A percentile compares a stretch with the other conserved stretches of the same genome.
These are phyloP conservation scores for Papilio elwesi DNA, from an alignment of 2,888 invertebrate species.

Conservation along the genomic window DNA sequence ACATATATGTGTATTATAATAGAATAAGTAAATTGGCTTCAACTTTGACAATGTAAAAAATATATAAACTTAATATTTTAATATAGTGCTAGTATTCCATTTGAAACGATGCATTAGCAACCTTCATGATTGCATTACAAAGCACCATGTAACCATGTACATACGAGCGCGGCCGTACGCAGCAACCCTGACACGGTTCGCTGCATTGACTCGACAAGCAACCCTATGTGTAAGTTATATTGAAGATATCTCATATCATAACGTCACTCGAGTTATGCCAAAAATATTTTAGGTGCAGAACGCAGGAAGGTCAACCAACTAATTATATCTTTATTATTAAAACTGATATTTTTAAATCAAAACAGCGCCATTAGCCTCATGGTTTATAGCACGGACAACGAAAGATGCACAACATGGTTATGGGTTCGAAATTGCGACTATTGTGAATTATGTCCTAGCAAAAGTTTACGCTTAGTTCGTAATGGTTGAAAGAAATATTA, in stretches of 20 bases:
- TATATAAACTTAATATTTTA: background rate
- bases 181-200: conserved; percentile 79
- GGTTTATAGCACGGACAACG: too few species aligned
- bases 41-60: background rate
- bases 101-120: conserved; percentile 44
- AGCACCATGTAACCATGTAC: conserved; percentile 73
- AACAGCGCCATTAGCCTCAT: background rate
- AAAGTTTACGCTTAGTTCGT: too few species aligned
- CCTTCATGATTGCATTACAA: conserved; percentile 57
- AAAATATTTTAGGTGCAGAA: background rate
- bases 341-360: background rate
- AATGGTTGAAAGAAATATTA: too few species aligned
- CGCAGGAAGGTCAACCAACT: background rate
- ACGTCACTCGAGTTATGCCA: conserved; percentile 12
- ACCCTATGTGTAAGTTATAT: conserved; percentile 36
- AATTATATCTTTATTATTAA: background rate
- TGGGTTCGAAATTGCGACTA: too few species aligned
- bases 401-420: too few species aligned
- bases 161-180: conserved; percentile 57
- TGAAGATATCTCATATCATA: conserved; percentile 32
- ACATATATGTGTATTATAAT: too few species aligned
- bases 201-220: conserved; percentile 41
- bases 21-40: too few species aligned
- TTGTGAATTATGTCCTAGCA: too few species aligned
- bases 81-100: conserved; percentile 29